Base-by-base conservation (phyloP, 2,888 invertebrate genomes). In the Aspidapion aeneum region DNA sequence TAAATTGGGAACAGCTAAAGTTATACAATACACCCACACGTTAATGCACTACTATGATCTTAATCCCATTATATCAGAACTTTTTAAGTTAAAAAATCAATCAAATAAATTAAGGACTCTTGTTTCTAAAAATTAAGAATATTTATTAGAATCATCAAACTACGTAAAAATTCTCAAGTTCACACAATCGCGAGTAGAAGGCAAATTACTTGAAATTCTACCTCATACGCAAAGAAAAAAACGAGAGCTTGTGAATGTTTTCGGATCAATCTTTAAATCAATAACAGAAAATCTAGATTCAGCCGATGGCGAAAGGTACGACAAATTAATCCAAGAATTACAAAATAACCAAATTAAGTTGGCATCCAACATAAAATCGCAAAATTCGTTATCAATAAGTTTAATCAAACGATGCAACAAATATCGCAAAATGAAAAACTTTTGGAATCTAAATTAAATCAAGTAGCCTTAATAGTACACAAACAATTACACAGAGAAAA, bases 261-360 rank as follows among this genome's bases (percentile, higher is more conserved):
- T 52, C 52, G 52, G 52, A 52, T 52, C 52, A 18, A 19, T 52
- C n/a, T 52, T 52, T n/a, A 52, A 59, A 52, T 17, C 52, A 18
- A 52, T 58, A 48, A 58, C 58, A 7, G 58, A 35, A 58, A 58
- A 58, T 22, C 58, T 58, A 12, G 49, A 58, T 48, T 16, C 17
- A 21, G 18, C 20, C n/a, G 58, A 58, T 18, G 58, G 58, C 22
- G 48, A 58, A 48, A 16, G 18, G 17, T 22, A 21, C n/a, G 18
- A 58, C 22, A 22, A 58, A 18, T n/a, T 21, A 16, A 19, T 58
- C 35, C 18, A 58, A 17, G 5, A 58, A 12, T 18, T 58, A 17
- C 58, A 58, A 48, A 22, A 48, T 18, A 57, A 57, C 18, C 57
- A 57, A 57, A 57, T 49, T 57, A 18, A 57, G 20, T 21, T 56